Percentiles rank a stretch among this genome's conserved stretches.
Evolutionary conservation across 2,888 invertebrate genomes (phyloP).

Genomic region (Blastobasis lacticolella): DNA sequence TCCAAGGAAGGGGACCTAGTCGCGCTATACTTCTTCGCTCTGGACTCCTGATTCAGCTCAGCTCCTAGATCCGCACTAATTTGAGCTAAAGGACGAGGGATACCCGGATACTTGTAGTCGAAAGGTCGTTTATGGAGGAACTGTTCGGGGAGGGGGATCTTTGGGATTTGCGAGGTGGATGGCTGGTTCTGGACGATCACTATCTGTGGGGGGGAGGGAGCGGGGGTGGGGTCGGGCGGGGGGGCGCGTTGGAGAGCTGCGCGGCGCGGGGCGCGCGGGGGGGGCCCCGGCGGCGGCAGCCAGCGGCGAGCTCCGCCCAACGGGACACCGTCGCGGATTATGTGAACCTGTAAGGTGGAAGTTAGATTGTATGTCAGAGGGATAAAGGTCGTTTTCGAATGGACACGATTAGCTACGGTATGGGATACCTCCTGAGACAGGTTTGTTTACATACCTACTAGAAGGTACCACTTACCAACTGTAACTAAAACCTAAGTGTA

Average conservation of each 20-base stretch:
- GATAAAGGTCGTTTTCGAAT: too few species aligned
- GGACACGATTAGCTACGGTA: too few species aligned
- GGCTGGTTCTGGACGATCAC: slow-evolving; percentile 4
- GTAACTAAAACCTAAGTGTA: too few species aligned
- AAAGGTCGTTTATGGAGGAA: slow-evolving; percentile 57
- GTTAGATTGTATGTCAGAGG: not conserved
- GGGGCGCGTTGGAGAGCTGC: slow-evolving; percentile 19
- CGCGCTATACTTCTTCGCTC: slow-evolving; percentile 59
- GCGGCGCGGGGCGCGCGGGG: slow-evolving; percentile 16
- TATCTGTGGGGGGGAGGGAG: slow-evolving; percentile 10
- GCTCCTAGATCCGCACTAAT: slow-evolving; percentile 45
- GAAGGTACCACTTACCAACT: too few species aligned
- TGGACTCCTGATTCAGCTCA: slow-evolving; percentile 42
- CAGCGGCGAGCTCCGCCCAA: slow-evolving; percentile 15
- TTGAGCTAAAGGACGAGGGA: slow-evolving; percentile 56
- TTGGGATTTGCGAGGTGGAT: slow-evolving; percentile 40
- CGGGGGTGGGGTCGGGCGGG: slow-evolving; percentile 14
- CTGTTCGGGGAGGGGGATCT: slow-evolving; percentile 58
- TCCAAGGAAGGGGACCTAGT: slow-evolving; percentile 67
- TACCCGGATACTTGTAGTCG: slow-evolving; percentile 53
- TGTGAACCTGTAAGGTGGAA: slow-evolving; percentile 43
- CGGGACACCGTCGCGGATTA: slow-evolving; percentile 36
- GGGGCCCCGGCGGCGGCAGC: slow-evolving; percentile 19
- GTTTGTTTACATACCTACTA: too few species aligned
- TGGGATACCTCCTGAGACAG: too few species aligned